These are phyloP conservation scores for Hydrocynus forskahlii DNA, from an alignment of 2,797 vertebrate species.

Conservation along the genomic window DNA sequence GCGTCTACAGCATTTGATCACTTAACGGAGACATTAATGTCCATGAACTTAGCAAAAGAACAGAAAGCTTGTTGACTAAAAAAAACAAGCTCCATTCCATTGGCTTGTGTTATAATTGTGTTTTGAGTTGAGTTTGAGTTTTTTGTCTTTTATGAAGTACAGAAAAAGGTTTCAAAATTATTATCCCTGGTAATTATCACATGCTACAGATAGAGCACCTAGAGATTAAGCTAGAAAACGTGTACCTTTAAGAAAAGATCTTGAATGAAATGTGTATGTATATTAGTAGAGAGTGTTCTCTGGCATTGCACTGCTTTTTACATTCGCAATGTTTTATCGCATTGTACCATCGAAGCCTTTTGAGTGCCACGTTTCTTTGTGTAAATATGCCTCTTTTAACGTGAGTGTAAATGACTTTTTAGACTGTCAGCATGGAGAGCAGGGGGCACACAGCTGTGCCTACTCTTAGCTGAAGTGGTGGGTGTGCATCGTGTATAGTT, in stretches of 20 bases:
- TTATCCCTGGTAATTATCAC: not conserved
- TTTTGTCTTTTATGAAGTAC: not conserved
- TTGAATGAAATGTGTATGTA: constrained; percentile 30
- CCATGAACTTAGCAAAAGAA: too few species aligned
- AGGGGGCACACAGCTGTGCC: constrained; percentile 30
- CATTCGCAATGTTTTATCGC: constrained; percentile 66
- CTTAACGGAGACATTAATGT: not conserved
- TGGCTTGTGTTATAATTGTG: not conserved
- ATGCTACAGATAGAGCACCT: not conserved
- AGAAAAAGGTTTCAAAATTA: not conserved
- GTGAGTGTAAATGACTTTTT: constrained; percentile 41
- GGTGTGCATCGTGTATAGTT: constrained; percentile 41
- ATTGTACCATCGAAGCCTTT: constrained; percentile 80
- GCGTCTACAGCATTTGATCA: not conserved
- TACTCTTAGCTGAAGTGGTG: constrained; percentile 41
- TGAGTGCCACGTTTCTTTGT: constrained; percentile 77
- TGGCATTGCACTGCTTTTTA: constrained; percentile 51
- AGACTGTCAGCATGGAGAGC: constrained; percentile 28
- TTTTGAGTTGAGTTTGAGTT: not conserved
- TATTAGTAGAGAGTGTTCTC: constrained; percentile 35
- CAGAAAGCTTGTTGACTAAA: not conserved
- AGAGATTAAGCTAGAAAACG: not conserved
- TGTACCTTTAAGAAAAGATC: not conserved
- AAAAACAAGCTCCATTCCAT: not conserved
- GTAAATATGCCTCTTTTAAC: constrained; percentile 50